These are phyloP conservation scores for Nowickia ferox DNA, from an alignment of 2,888 invertebrate species.

Conservation along the genomic window DNA sequence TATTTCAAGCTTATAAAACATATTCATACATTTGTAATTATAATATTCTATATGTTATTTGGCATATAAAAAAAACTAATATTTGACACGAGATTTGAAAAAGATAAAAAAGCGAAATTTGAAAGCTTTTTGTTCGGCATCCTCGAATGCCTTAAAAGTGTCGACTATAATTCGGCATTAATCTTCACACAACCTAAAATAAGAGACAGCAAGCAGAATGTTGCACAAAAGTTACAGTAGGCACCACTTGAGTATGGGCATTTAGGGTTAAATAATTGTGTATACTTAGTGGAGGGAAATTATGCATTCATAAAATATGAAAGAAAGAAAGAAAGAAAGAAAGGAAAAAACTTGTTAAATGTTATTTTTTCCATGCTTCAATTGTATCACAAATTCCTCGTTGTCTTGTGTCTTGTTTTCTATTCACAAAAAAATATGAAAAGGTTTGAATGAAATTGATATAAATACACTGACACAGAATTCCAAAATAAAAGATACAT, in stretches of 20 bases:
- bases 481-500: neutral
- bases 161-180: constrained; percentile 75
- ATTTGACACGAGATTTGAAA: constrained; percentile 61
- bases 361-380: constrained; percentile 30
- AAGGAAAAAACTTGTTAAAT: constrained; percentile 57
- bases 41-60: constrained; percentile 20
- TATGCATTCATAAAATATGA: constrained; percentile 14
- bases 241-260: constrained; percentile 59
- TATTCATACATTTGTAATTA: constrained; percentile 48
- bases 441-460: constrained; percentile 27
- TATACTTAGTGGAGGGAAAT: constrained; percentile 19
- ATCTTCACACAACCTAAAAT: constrained; percentile 74
- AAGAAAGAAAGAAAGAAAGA: neutral
- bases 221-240: constrained; percentile 17
- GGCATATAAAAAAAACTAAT: constrained; percentile 51
- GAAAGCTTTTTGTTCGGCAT: constrained; percentile 38
- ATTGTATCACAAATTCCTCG: constrained; percentile 46
- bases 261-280: constrained; percentile 49
- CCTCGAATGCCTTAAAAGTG: constrained; percentile 64
- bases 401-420: constrained; percentile 22
- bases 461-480: neutral
- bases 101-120: constrained; percentile 26
- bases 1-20: constrained; percentile 50
- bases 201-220: neutral
- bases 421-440: neutral